These are phyloP conservation scores for Coecobrya sp. DNA, from an alignment of 2,888 invertebrate genomes.

Conservation along the genomic window DNA sequence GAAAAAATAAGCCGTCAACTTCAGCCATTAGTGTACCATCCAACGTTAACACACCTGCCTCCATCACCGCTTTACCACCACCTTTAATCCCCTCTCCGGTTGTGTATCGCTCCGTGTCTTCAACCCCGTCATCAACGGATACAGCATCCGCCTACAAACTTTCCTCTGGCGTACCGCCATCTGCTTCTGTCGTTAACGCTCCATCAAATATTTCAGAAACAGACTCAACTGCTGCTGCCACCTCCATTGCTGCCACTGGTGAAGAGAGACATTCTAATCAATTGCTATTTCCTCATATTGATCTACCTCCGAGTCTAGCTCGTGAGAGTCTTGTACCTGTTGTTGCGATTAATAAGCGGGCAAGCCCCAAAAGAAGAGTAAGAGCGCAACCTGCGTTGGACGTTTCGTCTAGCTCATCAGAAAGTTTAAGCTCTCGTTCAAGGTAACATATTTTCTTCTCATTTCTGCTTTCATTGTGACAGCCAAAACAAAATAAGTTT, in stretches of 20 bases:
- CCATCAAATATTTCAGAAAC: conserved; percentile 38
- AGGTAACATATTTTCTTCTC: conserved; percentile 86
- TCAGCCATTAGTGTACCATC: neutral
- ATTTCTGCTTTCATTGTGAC: neutral
- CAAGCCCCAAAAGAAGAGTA: conserved; percentile 90
- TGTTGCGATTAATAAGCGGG: conserved; percentile 75
- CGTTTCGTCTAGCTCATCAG: conserved; percentile 90
- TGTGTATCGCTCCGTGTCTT: conserved; percentile 54
- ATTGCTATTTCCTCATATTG: conserved; percentile 75
- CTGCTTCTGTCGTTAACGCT: conserved; percentile 31
- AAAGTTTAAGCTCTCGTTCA: conserved; percentile 89
- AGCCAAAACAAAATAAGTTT: neutral
- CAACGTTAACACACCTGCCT: conserved; percentile 83
- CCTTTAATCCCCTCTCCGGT: conserved; percentile 73
- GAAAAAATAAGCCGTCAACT: conserved; percentile 41
- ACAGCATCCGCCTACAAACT: conserved; percentile 33
- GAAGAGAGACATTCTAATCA: conserved; percentile 63
- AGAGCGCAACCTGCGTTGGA: conserved; percentile 89
- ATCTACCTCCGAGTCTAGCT: conserved; percentile 78
- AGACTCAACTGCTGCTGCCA: neutral
- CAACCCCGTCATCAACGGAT: conserved; percentile 28
- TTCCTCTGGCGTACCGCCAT: conserved; percentile 35
- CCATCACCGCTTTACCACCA: conserved; percentile 83
- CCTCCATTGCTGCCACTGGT: neutral
- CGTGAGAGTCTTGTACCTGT: conserved; percentile 75